Evolutionary conservation across 2,113 vertebrate genomes (phyloP), one percentile per base, ranked within the genome.

Genomic region (Camelus bactrianus): DNA sequence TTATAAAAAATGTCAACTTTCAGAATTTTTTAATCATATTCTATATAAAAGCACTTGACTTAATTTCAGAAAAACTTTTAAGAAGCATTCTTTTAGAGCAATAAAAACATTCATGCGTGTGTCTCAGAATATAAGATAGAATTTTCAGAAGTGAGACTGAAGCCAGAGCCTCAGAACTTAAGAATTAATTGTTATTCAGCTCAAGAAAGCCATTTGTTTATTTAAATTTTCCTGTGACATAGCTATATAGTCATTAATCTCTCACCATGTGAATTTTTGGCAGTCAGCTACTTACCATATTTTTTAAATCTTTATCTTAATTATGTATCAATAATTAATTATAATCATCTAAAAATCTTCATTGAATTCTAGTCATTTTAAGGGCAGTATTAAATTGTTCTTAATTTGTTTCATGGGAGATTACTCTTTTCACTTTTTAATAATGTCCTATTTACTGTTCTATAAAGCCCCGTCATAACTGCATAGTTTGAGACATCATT

Each of bases 271-370:
- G 75, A 30, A 52, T 83, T 94, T 80, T 70, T 76, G n/a, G 11
- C 42, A 70, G 9, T 88, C 32, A 76, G 26, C 20, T 62, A n/a
- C 20, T 70, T 80, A 69, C 2, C 2, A 3, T 80, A 60, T 32
- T 89, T 96, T 94, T 94, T 30, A 83, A 96, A 14, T 81, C 26
- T 81, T 85, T 87, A 77, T 67, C 58, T 84, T 92, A 42, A 60
- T 85, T 54, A 70, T 84, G 32, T 82, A 30, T 90, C 42, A 65
- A 58, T 73, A 79, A 67, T 94, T 24, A 96, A 13, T 65, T 83
- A 48, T 56, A 95, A 52, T 86, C 42, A 91, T 67, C 89, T 88
- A 60, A 84, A 92, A 92, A 38, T 85, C 24, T 60, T 62, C 28
- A 77, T 46, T 86, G 28, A 80, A 69, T 35, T 77, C 38, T 69